phyloP scores from a whole-genome alignment of 2,113 vertebrate species.

The Thinocorus orbignyianus region DNA sequence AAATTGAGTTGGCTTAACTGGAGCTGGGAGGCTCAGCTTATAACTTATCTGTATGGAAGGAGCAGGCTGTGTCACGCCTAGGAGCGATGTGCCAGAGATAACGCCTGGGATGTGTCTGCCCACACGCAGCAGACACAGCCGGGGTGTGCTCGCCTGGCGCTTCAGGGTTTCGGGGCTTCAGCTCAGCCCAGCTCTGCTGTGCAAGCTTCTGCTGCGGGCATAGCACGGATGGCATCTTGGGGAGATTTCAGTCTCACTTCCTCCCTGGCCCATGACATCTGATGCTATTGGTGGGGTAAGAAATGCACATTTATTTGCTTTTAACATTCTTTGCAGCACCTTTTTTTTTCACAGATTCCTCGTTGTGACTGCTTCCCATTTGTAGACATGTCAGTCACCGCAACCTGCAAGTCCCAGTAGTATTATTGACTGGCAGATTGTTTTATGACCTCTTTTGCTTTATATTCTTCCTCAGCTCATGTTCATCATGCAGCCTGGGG shows the following conservation, averaged over 20 bases:
- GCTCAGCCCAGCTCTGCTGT: background rate
- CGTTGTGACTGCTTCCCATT: background rate
- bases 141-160: background rate
- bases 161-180: fast-evolving
- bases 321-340: background rate
- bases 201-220: background rate
- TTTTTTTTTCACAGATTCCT: background rate
- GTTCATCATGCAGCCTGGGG: background rate
- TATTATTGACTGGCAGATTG: background rate
- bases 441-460: background rate
- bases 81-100: background rate
- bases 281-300: background rate
- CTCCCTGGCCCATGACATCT: background rate
- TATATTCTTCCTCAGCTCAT: background rate
- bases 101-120: background rate
- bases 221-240: fast-evolving
- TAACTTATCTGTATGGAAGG: background rate
- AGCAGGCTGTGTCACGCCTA: background rate
- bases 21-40: background rate
- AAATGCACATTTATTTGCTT: background rate
- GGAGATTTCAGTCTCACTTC: background rate
- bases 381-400: background rate
- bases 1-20: background rate
- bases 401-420: background rate
- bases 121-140: background rate